Base-by-base conservation (phyloP, 2,888 invertebrate species). In the Epinotia brunnichana region DNA sequence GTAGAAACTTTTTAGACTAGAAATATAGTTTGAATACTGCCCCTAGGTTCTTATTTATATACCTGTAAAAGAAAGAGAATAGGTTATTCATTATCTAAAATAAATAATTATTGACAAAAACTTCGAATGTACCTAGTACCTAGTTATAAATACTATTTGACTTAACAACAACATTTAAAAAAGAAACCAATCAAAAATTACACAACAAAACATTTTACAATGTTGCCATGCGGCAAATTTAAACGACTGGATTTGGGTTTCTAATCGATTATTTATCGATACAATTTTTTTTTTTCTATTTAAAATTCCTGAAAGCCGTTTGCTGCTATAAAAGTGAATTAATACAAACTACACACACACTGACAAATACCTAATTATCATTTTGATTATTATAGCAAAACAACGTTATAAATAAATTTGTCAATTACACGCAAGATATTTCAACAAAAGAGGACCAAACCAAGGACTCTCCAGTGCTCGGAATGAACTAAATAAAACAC, bases 1-100 rank as follows among this genome's bases (percentile, higher is more conserved):
- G 86, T 91, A 92, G 92, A 92, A 91, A 93, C 92, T 90, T 85
- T 85, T 92, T 91, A 92, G 92, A 93, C 77, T 83, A 82, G 85
- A 79, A 77, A 79, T 74, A 76, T 79, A 76, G 79, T 82, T 84
- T 83, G 82, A 89, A 90, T 90, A 91, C 90, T 90, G 90, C 81
- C 82, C 79, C 83, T 81, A 48, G 57, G 29, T 61, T 62, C 56
- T 63, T 57, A 56, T 62, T 70, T 70, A 71, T 63, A 69, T 73
- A 79, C 77, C 82, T 82, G 81, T 29, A 80, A 80, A 70, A 68
- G 75, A 59, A 77, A 73, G 72, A 67, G 66, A 64, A 53, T 2
- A 29, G 15, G 15, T 41, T n/a, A 35, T 17, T 66, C 17, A n/a
- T 7, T 1, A n/a, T 48, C 5, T n/a, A 5, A 48, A 48, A n/a